phyloP scores from a whole-genome alignment of 2,797 vertebrate species.

The Hypotaenidia philippensis region DNA sequence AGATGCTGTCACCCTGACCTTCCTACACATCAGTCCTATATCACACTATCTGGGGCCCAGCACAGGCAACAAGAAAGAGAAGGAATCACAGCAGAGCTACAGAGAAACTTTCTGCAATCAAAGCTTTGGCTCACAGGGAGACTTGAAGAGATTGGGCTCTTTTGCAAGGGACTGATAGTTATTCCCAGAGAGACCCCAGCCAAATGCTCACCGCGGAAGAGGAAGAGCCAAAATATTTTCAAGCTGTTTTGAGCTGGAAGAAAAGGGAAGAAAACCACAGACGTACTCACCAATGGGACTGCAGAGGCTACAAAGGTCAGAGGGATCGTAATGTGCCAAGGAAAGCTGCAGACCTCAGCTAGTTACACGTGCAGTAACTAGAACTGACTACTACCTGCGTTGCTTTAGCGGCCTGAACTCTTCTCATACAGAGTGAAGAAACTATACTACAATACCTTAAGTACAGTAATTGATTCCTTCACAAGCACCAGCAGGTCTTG shows the following conservation, averaged over 20 bases:
- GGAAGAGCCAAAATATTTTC: slow-evolving; percentile 31
- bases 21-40: not conserved
- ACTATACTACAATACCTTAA: not conserved
- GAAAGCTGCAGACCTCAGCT: not conserved
- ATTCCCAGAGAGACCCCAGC: not conserved
- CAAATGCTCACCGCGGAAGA: not conserved
- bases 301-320: not conserved
- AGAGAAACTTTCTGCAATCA: slow-evolving; percentile 30
- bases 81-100: not conserved
- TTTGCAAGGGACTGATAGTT: slow-evolving; percentile 30
- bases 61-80: not conserved
- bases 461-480: not conserved
- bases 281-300: not conserved
- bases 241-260: not conserved
- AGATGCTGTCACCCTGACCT: not conserved
- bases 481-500: not conserved
- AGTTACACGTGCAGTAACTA: not conserved
- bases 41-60: slow-evolving; percentile 1
- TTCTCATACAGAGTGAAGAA: not conserved
- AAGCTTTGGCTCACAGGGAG: slow-evolving; percentile 43
- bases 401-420: not conserved
- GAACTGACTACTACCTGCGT: not conserved
- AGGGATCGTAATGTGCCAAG: not conserved
- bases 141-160: not conserved
- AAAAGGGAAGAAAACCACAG: not conserved